Percentiles rank a stretch among this genome's conserved stretches.
Conservation (phyloP, 1,140 invertebrate genomes). For the Ceratina australensis region DNA sequence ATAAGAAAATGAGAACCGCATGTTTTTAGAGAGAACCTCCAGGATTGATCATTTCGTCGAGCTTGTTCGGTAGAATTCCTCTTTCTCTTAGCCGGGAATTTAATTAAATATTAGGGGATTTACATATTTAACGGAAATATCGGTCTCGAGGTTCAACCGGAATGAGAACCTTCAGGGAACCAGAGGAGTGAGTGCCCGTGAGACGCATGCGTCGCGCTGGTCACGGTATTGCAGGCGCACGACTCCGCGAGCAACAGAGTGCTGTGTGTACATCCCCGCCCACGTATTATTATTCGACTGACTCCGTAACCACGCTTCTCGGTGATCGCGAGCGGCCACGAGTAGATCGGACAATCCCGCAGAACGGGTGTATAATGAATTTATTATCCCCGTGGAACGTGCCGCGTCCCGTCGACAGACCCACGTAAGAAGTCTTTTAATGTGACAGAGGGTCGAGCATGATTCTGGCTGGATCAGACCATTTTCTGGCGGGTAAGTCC, state of each 20-base stretch:
- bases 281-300: conserved; percentile 76
- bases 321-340: conserved; percentile 26
- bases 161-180: conserved; percentile 10
- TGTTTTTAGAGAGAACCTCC: too few relatives aligned
- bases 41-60: too few relatives aligned
- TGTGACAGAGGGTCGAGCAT: conserved; percentile 69
- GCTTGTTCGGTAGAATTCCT: too few relatives aligned
- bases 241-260: conserved; percentile 76
- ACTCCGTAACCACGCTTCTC: conserved; percentile 70
- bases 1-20: too few relatives aligned
- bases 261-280: conserved; percentile 75
- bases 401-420: conserved; percentile 44
- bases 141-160: too few relatives aligned
- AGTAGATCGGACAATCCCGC: conserved; percentile 1
- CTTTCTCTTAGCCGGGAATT: too few relatives aligned
- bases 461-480: conserved; percentile 79
- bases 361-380: conserved; percentile 65
- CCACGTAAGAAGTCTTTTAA: conserved; percentile 61
- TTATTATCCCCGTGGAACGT: conserved; percentile 14
- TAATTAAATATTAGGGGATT: too few relatives aligned
- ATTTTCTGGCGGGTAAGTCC: conserved; percentile 80
- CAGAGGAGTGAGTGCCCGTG: background rate
- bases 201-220: conserved; percentile 61
- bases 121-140: too few relatives aligned
- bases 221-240: conserved; percentile 70